Conservation (phyloP, 2,888 invertebrate genomes). For the Synergus umbraculus region DNA sequence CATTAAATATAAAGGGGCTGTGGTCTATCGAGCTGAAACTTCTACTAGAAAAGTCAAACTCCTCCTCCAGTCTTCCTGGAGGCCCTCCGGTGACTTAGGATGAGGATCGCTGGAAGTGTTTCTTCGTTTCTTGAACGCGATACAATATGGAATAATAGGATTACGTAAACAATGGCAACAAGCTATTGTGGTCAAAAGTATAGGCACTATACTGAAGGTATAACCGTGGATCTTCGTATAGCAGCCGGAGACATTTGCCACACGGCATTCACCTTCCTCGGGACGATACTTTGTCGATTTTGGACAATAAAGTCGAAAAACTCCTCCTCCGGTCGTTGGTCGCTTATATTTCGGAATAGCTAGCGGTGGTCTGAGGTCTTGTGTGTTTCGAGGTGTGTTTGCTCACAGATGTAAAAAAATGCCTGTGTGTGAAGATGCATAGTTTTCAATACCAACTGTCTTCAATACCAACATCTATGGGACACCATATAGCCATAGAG, state of each 20-base stretch:
- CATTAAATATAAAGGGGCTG: constrained; percentile 34
- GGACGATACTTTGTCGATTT: constrained; percentile 73
- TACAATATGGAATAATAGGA: constrained; percentile 76
- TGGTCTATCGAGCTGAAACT: constrained; percentile 20
- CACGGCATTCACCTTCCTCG: constrained; percentile 62
- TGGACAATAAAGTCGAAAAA: constrained; percentile 64
- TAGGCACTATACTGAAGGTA: constrained; percentile 41
- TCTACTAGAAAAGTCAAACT: constrained; percentile 23
- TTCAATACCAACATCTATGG: constrained; percentile 25
- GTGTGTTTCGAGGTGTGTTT: constrained; percentile 33
- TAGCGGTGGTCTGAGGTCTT: constrained; percentile 44
- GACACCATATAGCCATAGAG: constrained; percentile 37
- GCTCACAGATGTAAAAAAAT: constrained; percentile 34
- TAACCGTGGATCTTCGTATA: neutral
- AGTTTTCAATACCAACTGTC: constrained; percentile 37
- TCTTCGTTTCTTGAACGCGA: constrained; percentile 66
- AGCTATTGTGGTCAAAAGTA: constrained; percentile 70
- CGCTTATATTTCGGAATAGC: constrained; percentile 53
- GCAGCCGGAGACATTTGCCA: constrained; percentile 67
- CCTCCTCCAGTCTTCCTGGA: constrained; percentile 9
- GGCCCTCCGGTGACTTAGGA: constrained; percentile 53
- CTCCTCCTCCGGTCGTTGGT: constrained; percentile 52
- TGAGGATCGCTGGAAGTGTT: constrained; percentile 70
- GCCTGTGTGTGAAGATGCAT: constrained; percentile 47
- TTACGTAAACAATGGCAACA: constrained; percentile 77